Percentiles rank a stretch among this genome's conserved stretches.
These are phyloP conservation scores for Cataglyphis livida DNA, from an alignment of 2,888 invertebrate genomes.

Conservation along the genomic window DNA sequence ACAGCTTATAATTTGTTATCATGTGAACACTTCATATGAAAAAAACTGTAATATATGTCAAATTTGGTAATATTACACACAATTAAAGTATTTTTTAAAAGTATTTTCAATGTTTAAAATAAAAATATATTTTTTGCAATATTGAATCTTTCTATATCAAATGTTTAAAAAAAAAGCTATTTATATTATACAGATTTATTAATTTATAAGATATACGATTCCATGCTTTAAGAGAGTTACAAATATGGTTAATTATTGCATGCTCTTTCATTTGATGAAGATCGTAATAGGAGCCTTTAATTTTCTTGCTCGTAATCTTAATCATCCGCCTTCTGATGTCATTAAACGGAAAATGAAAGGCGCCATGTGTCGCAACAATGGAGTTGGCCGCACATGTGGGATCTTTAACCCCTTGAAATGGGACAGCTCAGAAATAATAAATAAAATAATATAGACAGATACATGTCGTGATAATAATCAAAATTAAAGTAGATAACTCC, in stretches of 20 bases:
- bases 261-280: not conserved
- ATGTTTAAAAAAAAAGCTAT: not conserved
- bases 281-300: not conserved
- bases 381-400: constrained; percentile 56
- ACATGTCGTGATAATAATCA: not conserved
- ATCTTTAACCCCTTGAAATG: constrained; percentile 65
- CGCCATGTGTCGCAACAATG: constrained; percentile 71
- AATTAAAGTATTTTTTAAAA: not conserved
- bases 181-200: not conserved
- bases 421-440: not conserved
- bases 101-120: not conserved
- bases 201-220: not conserved
- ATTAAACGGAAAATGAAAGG: constrained; percentile 11
- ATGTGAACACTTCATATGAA: too few relatives aligned
- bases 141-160: not conserved
- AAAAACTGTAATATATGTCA: not conserved
- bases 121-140: not conserved
- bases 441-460: constrained; percentile 35
- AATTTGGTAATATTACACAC: not conserved
- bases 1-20: not conserved
- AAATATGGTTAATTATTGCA: not conserved
- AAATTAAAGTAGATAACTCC: not conserved
- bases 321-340: constrained; percentile 70
- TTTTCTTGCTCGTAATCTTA: constrained; percentile 55
- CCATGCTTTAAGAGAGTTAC: not conserved